These are phyloP conservation scores for Sylvia borin DNA, from an alignment of 2,797 vertebrate genomes.

Conservation along the genomic window DNA sequence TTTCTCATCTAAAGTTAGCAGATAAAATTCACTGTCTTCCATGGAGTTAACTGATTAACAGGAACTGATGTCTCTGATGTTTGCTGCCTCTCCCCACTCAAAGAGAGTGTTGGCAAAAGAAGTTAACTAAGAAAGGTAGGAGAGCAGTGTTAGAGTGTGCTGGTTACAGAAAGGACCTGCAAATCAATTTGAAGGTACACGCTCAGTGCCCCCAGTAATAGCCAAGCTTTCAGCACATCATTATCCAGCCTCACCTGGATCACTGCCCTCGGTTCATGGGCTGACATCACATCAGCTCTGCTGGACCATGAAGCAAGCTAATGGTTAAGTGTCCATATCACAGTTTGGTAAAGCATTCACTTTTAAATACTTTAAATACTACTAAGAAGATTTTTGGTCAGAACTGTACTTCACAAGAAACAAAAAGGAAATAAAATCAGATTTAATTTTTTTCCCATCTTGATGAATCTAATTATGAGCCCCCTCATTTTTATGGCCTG, in stretches of 20 bases:
- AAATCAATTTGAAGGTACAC: neutral
- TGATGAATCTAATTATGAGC: neutral
- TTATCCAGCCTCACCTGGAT: neutral
- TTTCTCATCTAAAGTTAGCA: neutral
- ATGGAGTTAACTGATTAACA: neutral
- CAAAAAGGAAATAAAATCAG: neutral
- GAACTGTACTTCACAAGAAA: neutral
- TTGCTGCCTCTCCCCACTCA: neutral
- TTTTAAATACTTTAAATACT: neutral
- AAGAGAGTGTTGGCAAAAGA: neutral
- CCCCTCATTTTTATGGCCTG: neutral
- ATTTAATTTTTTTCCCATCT: accelerated
- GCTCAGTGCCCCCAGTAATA: neutral
- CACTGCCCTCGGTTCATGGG: neutral
- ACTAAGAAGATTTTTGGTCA: neutral
- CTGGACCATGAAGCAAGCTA: neutral
- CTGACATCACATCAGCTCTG: neutral
- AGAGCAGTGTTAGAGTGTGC: neutral
- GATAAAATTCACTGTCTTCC: neutral
- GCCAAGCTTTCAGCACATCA: neutral
- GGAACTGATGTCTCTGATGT: neutral
- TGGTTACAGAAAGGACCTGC: slow-evolving; percentile 4
- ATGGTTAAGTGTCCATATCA: neutral
- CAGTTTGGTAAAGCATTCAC: neutral
- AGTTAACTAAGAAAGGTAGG: neutral